Conservation (phyloP, 2,797 vertebrate species). For the Valencia hispanica region DNA sequence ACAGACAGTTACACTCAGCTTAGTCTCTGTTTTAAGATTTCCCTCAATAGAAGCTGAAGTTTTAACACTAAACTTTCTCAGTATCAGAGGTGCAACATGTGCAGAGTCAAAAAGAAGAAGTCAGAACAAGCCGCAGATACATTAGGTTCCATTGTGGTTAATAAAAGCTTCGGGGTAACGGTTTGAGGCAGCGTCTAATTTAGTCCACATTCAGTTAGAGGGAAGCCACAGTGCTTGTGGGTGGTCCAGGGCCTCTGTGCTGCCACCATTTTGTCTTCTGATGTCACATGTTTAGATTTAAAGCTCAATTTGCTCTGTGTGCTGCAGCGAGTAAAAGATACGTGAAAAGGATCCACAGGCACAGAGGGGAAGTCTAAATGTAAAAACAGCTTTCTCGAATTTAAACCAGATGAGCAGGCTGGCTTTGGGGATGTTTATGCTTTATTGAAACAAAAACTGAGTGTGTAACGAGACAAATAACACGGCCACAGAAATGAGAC, state of each 20-base stretch:
- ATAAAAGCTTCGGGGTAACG: conserved; percentile 56
- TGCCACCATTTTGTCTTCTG: conserved; percentile 70
- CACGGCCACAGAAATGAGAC: conserved; percentile 37
- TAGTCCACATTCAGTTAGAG: conserved; percentile 64
- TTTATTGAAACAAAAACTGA: conserved; percentile 30
- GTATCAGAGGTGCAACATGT: conserved; percentile 56
- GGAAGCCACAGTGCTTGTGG: conserved; percentile 53
- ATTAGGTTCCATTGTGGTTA: conserved; percentile 55
- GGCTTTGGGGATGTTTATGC: conserved; percentile 40
- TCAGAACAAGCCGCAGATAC: conserved; percentile 53
- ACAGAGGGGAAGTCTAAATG: conserved; percentile 32
- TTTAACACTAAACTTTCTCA: conserved; percentile 57
- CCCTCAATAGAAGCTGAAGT: conserved; percentile 4
- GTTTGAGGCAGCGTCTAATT: conserved; percentile 62
- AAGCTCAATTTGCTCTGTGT: conserved; percentile 68
- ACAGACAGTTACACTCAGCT: conserved; percentile 25
- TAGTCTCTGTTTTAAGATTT: conserved; percentile 21
- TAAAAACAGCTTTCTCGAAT: conserved; percentile 31
- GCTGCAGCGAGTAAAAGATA: conserved; percentile 44
- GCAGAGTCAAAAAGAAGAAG: conserved; percentile 67
- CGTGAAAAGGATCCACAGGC: conserved; percentile 46
- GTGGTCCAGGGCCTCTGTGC: conserved; percentile 64
- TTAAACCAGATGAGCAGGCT: conserved; percentile 44
- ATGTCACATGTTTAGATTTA: conserved; percentile 76
- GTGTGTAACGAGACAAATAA: conserved; percentile 47